These are phyloP conservation scores for Delphinus delphis DNA, from an alignment of 2,113 vertebrate genomes.

Conservation along the genomic window DNA sequence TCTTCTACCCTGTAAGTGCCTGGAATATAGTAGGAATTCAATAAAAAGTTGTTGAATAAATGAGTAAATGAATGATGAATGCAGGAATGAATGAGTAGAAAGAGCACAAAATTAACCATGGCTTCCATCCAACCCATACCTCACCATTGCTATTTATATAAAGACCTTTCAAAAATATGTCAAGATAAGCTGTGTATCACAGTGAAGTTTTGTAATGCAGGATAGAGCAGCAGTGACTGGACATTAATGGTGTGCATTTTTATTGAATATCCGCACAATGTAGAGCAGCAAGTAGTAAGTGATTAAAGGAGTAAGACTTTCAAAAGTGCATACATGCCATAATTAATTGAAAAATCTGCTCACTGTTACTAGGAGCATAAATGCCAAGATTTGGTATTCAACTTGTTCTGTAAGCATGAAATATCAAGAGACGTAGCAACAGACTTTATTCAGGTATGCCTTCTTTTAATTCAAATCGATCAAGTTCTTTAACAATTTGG, in stretches of 20 bases:
- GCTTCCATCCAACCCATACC: neutral
- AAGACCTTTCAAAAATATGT: neutral
- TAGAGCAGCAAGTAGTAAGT: neutral
- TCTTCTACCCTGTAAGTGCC: neutral
- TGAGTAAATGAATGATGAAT: neutral
- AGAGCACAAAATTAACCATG: neutral
- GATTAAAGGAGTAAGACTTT: constrained; percentile 39
- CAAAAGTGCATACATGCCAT: neutral
- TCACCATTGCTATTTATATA: neutral
- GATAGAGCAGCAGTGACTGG: neutral
- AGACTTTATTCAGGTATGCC: neutral
- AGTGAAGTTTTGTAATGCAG: neutral
- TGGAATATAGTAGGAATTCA: neutral
- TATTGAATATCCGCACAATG: neutral
- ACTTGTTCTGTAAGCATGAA: neutral
- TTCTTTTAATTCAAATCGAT: constrained; percentile 3
- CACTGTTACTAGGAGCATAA: neutral
- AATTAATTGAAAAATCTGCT: constrained; percentile 44
- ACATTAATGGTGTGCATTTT: neutral
- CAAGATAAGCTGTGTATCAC: neutral
- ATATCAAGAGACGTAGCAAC: neutral
- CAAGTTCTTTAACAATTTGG: neutral
- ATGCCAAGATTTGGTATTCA: constrained; percentile 40
- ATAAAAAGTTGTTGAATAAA: neutral
- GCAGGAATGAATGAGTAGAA: neutral